A percentile compares a stretch with the other conserved stretches of the same genome.
Evolutionary conservation across 2,797 vertebrate genomes (phyloP).

Genomic region (Microctenopoma stevenorrisi): DNA sequence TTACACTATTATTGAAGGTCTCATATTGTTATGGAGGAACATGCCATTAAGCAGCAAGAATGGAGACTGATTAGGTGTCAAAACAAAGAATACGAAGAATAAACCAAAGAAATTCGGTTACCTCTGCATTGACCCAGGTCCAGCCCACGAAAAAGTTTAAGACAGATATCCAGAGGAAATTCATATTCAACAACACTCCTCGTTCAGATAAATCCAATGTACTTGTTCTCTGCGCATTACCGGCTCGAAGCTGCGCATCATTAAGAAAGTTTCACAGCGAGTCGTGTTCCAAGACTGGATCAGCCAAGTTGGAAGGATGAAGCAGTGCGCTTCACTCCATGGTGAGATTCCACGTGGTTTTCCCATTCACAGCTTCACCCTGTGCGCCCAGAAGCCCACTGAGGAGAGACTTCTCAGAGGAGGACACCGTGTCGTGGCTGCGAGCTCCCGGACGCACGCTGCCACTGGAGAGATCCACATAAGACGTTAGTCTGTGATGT

Average conservation of each 20-base stretch:
- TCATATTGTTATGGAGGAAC: background rate
- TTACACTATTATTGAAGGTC: background rate
- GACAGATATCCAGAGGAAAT: conserved; percentile 36
- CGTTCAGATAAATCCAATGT: background rate
- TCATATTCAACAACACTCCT: conserved; percentile 11
- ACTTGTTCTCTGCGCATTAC: background rate
- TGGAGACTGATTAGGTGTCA: background rate
- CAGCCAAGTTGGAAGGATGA: background rate
- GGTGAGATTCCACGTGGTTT: conserved; percentile 1
- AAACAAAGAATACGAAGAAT: background rate
- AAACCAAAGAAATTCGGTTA: conserved; percentile 34
- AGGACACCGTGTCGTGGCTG: background rate
- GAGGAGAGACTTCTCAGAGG: background rate
- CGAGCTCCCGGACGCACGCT: background rate
- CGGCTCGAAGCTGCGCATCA: background rate
- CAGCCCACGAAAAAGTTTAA: conserved; percentile 65
- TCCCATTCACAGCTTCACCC: background rate
- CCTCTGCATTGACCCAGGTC: conserved; percentile 72
- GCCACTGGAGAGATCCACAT: background rate
- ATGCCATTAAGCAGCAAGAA: background rate
- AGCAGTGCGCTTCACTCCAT: background rate
- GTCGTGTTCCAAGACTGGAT: conserved; percentile 11
- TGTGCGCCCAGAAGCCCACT: no score
- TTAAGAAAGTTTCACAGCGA: conserved; percentile 39
- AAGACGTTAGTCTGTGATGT: background rate